Percentiles rank a stretch among this genome's conserved stretches.
Conservation (phyloP, 2,113 vertebrate species). For the Tympanuchus pallidicinctus region DNA sequence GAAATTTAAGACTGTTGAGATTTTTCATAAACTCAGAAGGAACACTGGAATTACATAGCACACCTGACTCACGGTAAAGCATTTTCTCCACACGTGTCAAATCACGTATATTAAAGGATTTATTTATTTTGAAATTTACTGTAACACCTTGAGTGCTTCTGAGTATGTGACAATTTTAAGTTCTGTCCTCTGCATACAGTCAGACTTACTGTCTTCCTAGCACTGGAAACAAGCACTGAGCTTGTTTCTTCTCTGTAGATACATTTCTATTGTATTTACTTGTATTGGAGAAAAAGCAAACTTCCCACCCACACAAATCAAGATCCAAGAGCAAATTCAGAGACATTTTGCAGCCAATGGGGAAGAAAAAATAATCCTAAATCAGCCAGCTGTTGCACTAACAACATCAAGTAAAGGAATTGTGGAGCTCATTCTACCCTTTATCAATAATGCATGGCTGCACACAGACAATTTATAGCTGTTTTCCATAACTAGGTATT, state of each 20-base stretch:
- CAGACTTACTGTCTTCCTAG: neutral
- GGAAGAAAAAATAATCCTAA: neutral
- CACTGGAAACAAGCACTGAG: neutral
- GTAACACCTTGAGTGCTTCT: neutral
- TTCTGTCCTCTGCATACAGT: neutral
- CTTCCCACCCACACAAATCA: neutral
- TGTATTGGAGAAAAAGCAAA: neutral
- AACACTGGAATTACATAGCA: slow-evolving; percentile 30
- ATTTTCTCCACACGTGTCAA: slow-evolving; percentile 37
- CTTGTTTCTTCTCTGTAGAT: neutral
- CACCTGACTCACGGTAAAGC: neutral
- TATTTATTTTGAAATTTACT: neutral
- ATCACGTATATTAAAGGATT: neutral
- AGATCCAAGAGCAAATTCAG: slow-evolving; percentile 20
- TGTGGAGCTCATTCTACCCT: slow-evolving; percentile 53
- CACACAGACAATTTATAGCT: slow-evolving; percentile 73
- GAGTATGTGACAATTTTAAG: neutral
- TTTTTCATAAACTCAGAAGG: slow-evolving; percentile 50
- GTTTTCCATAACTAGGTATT: slow-evolving; percentile 71
- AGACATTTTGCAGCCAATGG: slow-evolving; percentile 44
- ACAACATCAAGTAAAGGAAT: slow-evolving; percentile 72
- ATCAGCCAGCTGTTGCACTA: slow-evolving; percentile 68
- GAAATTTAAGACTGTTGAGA: slow-evolving; percentile 40
- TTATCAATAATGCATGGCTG: slow-evolving; percentile 76
- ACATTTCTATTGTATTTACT: neutral